Evolutionary conservation across 1,140 invertebrate genomes (phyloP), one percentile per base, ranked within the genome.

Genomic region (Kradibia gibbosae): DNA sequence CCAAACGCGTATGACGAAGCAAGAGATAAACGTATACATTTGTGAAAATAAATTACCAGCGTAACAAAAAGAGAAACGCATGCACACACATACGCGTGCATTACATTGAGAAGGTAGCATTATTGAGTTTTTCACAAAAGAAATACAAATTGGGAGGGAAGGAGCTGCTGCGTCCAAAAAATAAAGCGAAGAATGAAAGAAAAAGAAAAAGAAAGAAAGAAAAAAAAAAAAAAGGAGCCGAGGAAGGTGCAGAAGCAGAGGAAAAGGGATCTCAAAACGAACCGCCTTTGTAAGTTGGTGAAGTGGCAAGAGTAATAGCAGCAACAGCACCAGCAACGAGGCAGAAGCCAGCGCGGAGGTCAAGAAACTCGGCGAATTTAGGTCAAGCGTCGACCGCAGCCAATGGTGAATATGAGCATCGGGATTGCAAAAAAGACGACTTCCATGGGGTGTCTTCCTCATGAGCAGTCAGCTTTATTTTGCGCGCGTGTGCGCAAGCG

Each of bases 381-480:
- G 80, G 80, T 82, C 80, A 82, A 78, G 50, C 75, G 65, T 45
- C 75, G 73, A 81, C 73, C 62, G 53, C 60, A 77, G 73, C 73
- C 73, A 76, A 71, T 70, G 80, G 73, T 62, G 65, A 81, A 76
- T 81, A 77, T 77, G 80, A 81, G 73, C 50, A 77, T 57, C 62
- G 77, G 80, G 48, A 76, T 75, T 65, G 73, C 78, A 57, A 42
- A 39, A 22, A 28, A 11, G 53, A 77, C 67, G 42, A 82, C 80
- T 82, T 82, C 80, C 74, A 67, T 76, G 67, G 74, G 75, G 75
- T 82, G 65, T 82, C 80, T 82, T 82, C 78, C 80, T 82, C 80
- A 82, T 75, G 67, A 82, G 62, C 20, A 17, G 50, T 36, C 28
- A 73, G 28, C 28, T 36, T 70, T 25, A 70, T 45, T 78, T 31